Conservation (phyloP, 2,113 vertebrate species). For the Rhea pennata region DNA sequence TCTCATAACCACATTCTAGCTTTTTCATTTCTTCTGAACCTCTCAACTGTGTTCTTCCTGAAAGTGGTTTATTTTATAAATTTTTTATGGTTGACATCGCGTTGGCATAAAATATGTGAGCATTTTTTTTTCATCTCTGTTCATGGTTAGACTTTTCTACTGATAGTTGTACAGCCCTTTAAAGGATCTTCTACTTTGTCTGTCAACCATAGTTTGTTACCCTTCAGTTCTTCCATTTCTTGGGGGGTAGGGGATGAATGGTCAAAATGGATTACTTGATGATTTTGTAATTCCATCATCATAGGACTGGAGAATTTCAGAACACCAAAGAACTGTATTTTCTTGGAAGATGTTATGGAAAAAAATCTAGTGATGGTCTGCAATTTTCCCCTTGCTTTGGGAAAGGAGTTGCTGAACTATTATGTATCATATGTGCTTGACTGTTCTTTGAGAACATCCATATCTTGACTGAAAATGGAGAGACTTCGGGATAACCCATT, state of each 20-base stretch:
- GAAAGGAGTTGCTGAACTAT: neutral
- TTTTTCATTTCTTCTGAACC: neutral
- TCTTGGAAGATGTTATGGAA: neutral
- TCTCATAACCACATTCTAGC: neutral
- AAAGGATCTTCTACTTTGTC: neutral
- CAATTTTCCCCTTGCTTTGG: neutral
- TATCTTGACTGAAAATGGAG: neutral
- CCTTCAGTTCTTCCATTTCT: neutral
- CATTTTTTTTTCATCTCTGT: neutral
- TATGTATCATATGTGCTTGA: accelerated
- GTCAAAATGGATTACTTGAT: neutral
- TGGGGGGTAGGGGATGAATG: neutral
- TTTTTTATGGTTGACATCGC: neutral
- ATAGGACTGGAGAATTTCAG: neutral
- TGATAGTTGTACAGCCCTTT: neutral
- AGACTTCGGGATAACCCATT: neutral
- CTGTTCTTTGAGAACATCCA: neutral
- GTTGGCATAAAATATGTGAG: neutral
- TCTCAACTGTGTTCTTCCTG: neutral
- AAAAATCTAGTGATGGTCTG: neutral
- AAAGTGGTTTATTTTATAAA: neutral
- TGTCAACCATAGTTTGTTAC: neutral
- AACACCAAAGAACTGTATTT: neutral
- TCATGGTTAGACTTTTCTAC: neutral
- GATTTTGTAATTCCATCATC: neutral